Percentiles rank a stretch among this genome's conserved stretches.
These are phyloP conservation scores for Antitype chi DNA, from an alignment of 2,888 invertebrate species.

Conservation along the genomic window DNA sequence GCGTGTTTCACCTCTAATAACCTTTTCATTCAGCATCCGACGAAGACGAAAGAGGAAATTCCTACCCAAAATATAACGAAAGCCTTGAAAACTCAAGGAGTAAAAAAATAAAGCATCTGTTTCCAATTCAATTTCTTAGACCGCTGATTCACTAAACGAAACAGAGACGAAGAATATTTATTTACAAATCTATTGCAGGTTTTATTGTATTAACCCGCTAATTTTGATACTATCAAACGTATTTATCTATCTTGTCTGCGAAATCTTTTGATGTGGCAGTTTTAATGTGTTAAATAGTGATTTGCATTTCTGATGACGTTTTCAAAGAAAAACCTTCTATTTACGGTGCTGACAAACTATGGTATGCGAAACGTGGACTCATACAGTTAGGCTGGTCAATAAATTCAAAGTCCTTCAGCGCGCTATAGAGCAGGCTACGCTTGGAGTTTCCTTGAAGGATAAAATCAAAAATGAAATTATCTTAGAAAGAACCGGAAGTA, in stretches of 20 bases:
- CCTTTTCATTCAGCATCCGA: not conserved
- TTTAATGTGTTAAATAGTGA: not conserved
- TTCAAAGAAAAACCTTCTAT: not conserved
- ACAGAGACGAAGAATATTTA: not conserved
- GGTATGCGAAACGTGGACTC: not conserved
- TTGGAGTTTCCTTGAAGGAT: too few relatives aligned
- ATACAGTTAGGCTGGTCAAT: too few relatives aligned
- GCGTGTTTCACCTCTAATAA: not conserved
- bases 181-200: conserved; percentile 16
- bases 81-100: not conserved
- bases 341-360: not conserved
- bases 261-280: not conserved
- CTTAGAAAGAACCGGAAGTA: too few relatives aligned
- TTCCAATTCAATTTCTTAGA: conserved; percentile 13
- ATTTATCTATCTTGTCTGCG: not conserved
- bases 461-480: too few relatives aligned
- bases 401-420: too few relatives aligned
- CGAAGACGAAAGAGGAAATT: not conserved
- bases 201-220: not conserved
- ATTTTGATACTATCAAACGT: not conserved
- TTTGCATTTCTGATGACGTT: not conserved
- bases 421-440: too few relatives aligned
- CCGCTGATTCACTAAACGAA: conserved; percentile 12
- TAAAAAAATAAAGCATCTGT: not conserved
- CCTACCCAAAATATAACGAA: not conserved